These are phyloP conservation scores for Standfussiana lucernea DNA, from an alignment of 2,888 invertebrate species.

Conservation along the genomic window DNA sequence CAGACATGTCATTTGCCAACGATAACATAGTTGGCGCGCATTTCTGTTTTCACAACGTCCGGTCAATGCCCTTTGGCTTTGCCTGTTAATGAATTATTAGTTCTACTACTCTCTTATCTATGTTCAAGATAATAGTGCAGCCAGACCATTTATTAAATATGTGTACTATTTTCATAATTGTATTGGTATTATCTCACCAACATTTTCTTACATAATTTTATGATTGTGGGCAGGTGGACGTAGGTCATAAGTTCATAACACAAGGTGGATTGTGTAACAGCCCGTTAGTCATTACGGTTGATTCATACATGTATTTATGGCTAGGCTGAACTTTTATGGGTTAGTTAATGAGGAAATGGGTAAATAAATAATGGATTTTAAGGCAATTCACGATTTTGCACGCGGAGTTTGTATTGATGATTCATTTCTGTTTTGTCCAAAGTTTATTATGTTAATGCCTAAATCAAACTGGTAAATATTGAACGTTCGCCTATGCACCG, in stretches of 20 bases:
- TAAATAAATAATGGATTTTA: conserved; percentile 31
- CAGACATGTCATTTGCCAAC: conserved; percentile 38
- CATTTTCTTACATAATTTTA: conserved; percentile 20
- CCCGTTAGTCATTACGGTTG: conserved; percentile 49
- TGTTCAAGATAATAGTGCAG: neutral
- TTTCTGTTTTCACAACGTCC: conserved; percentile 49
- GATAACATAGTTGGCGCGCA: conserved; percentile 46
- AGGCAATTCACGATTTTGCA: conserved; percentile 14
- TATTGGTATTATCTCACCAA: conserved; percentile 7
- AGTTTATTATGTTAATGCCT: neutral
- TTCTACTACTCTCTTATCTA: conserved; percentile 25
- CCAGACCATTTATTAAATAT: conserved; percentile 7
- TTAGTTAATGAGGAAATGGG: conserved; percentile 32
- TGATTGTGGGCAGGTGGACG: conserved; percentile 31
- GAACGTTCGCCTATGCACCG: neutral
- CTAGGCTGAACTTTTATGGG: conserved; percentile 30
- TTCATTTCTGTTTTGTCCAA: neutral
- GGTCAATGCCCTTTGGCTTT: conserved; percentile 50
- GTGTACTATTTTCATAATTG: neutral
- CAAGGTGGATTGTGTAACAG: conserved; percentile 46
- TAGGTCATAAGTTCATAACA: conserved; percentile 26
- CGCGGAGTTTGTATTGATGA: conserved; percentile 17
- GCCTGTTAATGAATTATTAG: conserved; percentile 46
- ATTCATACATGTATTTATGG: conserved; percentile 54
- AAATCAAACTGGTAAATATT: neutral